These are phyloP conservation scores for Orgyia antiqua DNA, from an alignment of 2,888 invertebrate genomes.

Conservation along the genomic window DNA sequence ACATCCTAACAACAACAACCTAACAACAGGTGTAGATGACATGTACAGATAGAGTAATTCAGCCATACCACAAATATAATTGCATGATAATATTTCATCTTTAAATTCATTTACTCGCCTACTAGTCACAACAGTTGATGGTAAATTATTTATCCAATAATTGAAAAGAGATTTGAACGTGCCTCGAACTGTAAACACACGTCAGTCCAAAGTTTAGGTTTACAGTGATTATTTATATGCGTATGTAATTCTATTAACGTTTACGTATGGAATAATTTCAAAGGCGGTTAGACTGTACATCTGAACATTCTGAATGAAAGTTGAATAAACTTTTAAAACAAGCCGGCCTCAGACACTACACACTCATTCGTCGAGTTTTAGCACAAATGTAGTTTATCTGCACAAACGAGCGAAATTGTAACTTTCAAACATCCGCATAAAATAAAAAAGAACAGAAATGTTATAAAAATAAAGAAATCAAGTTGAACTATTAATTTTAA, in stretches of 20 bases:
- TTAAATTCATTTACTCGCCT: too few relatives aligned
- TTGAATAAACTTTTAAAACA: conserved; percentile 2
- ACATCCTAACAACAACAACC: too few relatives aligned
- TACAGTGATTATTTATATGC: conserved; percentile 1
- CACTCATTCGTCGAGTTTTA: background rate
- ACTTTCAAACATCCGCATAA: too few relatives aligned
- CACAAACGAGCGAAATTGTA: too few relatives aligned
- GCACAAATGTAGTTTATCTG: background rate
- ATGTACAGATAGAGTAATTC: too few relatives aligned
- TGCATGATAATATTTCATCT: too few relatives aligned
- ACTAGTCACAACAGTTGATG: conserved; percentile 4
- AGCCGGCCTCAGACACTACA: background rate
- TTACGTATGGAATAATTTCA: conserved; percentile 3
- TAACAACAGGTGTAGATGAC: too few relatives aligned
- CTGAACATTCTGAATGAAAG: conserved; percentile 1
- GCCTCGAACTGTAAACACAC: background rate
- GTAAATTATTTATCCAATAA: conserved; percentile 2
- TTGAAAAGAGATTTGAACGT: background rate
- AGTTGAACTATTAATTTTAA: too few relatives aligned
- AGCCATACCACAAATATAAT: too few relatives aligned
- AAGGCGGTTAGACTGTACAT: background rate
- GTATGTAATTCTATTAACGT: background rate
- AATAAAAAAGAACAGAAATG: too few relatives aligned
- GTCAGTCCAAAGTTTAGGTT: background rate
- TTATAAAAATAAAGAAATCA: too few relatives aligned